Percentiles rank a stretch among this genome's conserved stretches.
Evolutionary conservation across 2,797 vertebrate species (phyloP).

Genomic region (Lagorchestes hirsutus): DNA sequence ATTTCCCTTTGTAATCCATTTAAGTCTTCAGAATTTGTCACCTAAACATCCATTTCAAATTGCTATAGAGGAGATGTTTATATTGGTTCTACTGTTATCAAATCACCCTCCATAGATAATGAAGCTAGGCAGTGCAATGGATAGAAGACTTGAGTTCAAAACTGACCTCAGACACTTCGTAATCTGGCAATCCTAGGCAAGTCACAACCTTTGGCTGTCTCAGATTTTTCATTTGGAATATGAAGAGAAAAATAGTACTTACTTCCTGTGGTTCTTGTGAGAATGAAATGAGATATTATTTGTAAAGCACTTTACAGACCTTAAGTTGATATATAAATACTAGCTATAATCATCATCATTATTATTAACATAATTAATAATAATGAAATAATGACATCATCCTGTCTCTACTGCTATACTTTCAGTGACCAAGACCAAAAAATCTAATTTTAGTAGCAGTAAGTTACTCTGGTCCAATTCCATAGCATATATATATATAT

Average conservation of each 20-base stretch:
- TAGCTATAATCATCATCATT: background rate
- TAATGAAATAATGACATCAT: background rate
- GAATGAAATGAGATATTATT: background rate
- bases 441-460: background rate
- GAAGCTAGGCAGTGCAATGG: background rate
- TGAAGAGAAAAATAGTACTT: background rate
- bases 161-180: background rate
- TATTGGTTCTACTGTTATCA: background rate
- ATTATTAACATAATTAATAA: background rate
- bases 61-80: background rate
- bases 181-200: background rate
- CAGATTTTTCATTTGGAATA: background rate
- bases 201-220: background rate
- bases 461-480: background rate
- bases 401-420: background rate
- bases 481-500: background rate
- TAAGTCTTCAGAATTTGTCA: background rate
- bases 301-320: background rate
- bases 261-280: background rate
- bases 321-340: background rate
- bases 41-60: background rate
- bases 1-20: background rate
- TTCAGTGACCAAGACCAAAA: background rate
- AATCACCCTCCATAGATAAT: background rate
- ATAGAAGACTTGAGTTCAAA: background rate